Evolutionary conservation across 92 coral and sea anemone genomes (phyloP).

Genomic region (Meandrina meandrites): DNA sequence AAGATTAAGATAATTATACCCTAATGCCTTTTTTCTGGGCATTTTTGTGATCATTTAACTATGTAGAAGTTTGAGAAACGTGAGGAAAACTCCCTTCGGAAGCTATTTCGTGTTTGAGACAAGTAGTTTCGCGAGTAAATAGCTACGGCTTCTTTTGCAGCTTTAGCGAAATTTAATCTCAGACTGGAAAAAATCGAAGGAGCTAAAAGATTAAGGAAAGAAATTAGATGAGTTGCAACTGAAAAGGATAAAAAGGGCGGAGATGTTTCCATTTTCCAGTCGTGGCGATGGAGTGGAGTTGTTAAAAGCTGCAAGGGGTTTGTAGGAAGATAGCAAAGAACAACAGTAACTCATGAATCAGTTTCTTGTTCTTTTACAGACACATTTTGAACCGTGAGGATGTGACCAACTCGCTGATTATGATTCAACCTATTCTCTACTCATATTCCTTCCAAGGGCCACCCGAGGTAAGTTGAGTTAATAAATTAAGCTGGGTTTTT

Average conservation of each 20-base stretch:
- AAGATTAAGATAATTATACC: too few relatives aligned
- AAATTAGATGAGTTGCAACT: too few relatives aligned
- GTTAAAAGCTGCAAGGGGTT: background rate
- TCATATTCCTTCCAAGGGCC: conserved; percentile 99
- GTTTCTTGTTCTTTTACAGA: conserved; percentile 40
- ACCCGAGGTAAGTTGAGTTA: conserved; percentile 76
- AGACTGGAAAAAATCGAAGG: too few relatives aligned
- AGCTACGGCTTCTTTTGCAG: too few relatives aligned
- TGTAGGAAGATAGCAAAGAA: background rate
- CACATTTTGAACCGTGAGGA: conserved; percentile 96
- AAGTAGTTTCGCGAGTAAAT: too few relatives aligned
- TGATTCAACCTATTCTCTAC: conserved; percentile 97
- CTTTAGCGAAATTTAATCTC: background rate
- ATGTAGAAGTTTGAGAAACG: too few relatives aligned
- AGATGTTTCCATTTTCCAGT: background rate
- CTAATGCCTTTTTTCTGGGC: too few relatives aligned
- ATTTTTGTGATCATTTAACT: too few relatives aligned
- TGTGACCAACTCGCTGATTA: conserved; percentile 91
- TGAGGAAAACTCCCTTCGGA: too few relatives aligned
- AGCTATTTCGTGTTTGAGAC: too few relatives aligned
- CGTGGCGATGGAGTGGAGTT: background rate
- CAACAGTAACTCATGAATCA: background rate
- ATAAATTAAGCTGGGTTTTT: background rate
- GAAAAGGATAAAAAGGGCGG: too few relatives aligned
- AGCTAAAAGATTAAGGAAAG: too few relatives aligned